Evolutionary conservation across 2,797 vertebrate genomes (phyloP), one percentile per base, ranked within the genome.

Genomic region (Microcaecilia unicolor): DNA sequence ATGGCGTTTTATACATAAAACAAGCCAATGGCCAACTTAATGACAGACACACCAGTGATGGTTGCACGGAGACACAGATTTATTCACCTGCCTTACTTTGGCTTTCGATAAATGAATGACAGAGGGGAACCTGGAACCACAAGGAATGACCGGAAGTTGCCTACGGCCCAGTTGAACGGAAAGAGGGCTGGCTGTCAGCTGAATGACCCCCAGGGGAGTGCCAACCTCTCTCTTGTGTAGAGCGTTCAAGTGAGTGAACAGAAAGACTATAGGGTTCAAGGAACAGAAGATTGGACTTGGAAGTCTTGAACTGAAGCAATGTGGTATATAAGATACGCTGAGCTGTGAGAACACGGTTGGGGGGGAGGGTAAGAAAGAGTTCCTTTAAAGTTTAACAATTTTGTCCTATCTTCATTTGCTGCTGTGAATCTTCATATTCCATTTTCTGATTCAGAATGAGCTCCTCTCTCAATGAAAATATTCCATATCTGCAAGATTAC

Each of bases 51-150:
- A n/a, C n/a, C n/a, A 19, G 2, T 2, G 34, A 55, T 14, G 50
- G 54, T 19, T 40, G 17, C 5, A 43, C n/a, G 59, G 64, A 58
- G 42, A 69, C 30, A 37, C 34, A 49, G 28, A 54, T 55, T 58
- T 75, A 80, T 78, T 93, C 91, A 95, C 92, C 91, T 95, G 90
- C 81, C 88, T 83, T 15, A 81, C 84, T 65, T 92, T 90, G 49
- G 90, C 88, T 26, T 91, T 88, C 58, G 89, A 91, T 85, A 93
- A 89, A 75, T 85, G 84, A 74, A 91, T 95, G 78, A 92, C 80
- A 62, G 90, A 86, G 82, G 90, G 89, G 27, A 87, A 67, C 87
- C 80, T 90, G 82, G 64, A 59, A 25, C 83, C 84, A 42, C 70
- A 75, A n/a, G 90, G 87, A 71, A 88, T 86, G 56, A 81, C 72